Percentiles rank a stretch among this genome's conserved stretches.
Evolutionary conservation across 2,797 vertebrate genomes (phyloP).

Genomic region (Hemitrygon akajei): DNA sequence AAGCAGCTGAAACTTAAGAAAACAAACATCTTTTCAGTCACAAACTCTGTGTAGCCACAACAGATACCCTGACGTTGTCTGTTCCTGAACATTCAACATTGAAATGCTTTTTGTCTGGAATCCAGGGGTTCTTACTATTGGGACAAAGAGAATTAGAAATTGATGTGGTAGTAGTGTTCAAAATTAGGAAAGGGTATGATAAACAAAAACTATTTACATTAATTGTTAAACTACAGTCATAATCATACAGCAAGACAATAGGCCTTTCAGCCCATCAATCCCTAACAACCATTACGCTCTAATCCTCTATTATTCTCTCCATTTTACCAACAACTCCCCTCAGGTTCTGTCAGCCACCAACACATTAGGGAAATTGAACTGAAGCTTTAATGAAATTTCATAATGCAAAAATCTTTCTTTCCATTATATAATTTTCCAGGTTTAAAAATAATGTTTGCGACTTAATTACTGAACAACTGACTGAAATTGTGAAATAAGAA

Average conservation of each 20-base stretch:
- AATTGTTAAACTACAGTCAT: not conserved
- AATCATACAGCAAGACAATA: too few species aligned
- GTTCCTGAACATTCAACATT: not conserved
- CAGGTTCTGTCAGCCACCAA: too few species aligned
- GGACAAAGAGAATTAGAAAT: not conserved
- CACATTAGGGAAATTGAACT: not conserved
- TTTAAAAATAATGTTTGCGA: not conserved
- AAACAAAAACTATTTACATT: not conserved
- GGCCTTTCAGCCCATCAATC: too few species aligned
- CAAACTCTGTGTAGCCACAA: slow-evolving; percentile 25
- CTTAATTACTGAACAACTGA: too few species aligned
- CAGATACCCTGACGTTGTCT: not conserved
- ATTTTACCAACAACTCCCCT: too few species aligned
- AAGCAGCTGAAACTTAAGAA: slow-evolving; percentile 8
- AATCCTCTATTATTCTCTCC: too few species aligned
- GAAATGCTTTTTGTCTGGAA: not conserved
- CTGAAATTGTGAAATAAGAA: too few species aligned
- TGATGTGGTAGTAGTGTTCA: not conserved
- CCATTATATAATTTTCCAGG: not conserved
- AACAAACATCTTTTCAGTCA: slow-evolving; percentile 27
- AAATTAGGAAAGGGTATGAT: not conserved
- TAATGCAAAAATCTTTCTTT: not conserved
- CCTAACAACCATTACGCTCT: too few species aligned
- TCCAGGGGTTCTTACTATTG: not conserved
- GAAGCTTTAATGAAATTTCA: not conserved